Percentiles rank a stretch among this genome's conserved stretches.
These are phyloP conservation scores for Shargacucullia verbasci DNA, from an alignment of 2,888 invertebrate genomes.

Conservation along the genomic window DNA sequence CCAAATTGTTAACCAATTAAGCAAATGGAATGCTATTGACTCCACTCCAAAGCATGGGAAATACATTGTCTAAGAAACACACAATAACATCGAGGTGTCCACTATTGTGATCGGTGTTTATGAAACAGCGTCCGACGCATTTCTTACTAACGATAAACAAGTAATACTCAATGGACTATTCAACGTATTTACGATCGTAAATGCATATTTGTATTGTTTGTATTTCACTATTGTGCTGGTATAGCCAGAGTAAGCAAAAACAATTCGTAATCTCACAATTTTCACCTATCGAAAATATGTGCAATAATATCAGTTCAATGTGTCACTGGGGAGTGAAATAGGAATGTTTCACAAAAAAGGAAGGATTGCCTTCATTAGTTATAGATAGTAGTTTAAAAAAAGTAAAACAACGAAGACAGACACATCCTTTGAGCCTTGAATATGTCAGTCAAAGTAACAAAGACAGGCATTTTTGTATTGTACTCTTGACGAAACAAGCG, in stretches of 20 bases:
- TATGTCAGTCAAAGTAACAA: too few species aligned
- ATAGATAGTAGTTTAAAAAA: too few species aligned
- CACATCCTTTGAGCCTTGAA: too few species aligned
- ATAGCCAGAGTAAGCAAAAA: background rate
- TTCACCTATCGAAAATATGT: too few species aligned
- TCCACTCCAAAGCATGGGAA: conserved; percentile 54
- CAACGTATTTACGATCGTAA: conserved; percentile 9
- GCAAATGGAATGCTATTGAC: conserved; percentile 25
- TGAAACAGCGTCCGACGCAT: conserved; percentile 48
- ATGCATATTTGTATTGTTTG: conserved; percentile 1
- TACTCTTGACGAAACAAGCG: too few species aligned
- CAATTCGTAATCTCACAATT: too few species aligned
- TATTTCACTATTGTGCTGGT: background rate
- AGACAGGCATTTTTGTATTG: too few species aligned
- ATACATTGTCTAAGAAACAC: conserved; percentile 49
- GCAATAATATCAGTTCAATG: too few species aligned
- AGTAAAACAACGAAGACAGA: too few species aligned
- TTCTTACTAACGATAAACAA: conserved; percentile 51
- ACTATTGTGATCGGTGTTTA: conserved; percentile 68
- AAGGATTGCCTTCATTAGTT: too few species aligned
- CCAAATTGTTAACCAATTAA: conserved; percentile 3
- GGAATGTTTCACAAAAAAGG: too few species aligned
- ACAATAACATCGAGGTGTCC: conserved; percentile 54
- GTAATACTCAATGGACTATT: conserved; percentile 23
- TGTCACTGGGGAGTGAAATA: too few species aligned